Base-by-base conservation (phyloP, 2,113 vertebrate species). In the Trinectes maculatus region DNA sequence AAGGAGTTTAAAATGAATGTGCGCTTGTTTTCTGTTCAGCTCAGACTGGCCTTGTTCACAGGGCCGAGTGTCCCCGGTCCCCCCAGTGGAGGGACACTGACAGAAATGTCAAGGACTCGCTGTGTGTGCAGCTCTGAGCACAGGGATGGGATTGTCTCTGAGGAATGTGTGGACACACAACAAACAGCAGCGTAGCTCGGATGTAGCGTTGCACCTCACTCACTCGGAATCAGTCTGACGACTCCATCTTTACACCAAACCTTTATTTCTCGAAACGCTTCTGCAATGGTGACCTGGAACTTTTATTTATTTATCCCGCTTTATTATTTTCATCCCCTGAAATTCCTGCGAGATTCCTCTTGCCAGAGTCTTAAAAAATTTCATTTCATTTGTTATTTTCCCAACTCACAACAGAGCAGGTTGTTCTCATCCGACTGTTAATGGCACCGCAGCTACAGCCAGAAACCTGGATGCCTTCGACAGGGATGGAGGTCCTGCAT, bases 61-160 rank as follows among this genome's bases (percentile, higher is more conserved):
- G 52, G 53, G 59, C 28, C 8, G 52, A 69, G 52, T 47, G 70
- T 70, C 76, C 37, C 63, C 67, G 48, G 72, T 82, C 66, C 71
- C 42, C 2, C 46, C 39, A 53, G 47, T 19, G 42, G 65, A 72
- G 53, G 34, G 79, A 74, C 56, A 57, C 24, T 1, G 36, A 56
- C 58, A 59, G 83, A 89, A 87, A 84, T 80, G 85, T 89, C 83
- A 82, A 82, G 76, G 79, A 74, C 81, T 71, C 8, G 31, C 33
- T 67, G 56, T 79, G 72, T 71, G 70, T 24, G 42, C 21, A 40
- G 47, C 10, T 8, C 29, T 0, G 71, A 60, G 72, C 66, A 84
- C 78, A 84, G 79, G 71, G 64, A 55, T 73, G 62, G 57, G 79
- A 84, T 85, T 87, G 87, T 89, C 71, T 72, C 26, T 24, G 62